Conservation (phyloP, 2,888 invertebrate genomes). For the Harmothoe impar region DNA sequence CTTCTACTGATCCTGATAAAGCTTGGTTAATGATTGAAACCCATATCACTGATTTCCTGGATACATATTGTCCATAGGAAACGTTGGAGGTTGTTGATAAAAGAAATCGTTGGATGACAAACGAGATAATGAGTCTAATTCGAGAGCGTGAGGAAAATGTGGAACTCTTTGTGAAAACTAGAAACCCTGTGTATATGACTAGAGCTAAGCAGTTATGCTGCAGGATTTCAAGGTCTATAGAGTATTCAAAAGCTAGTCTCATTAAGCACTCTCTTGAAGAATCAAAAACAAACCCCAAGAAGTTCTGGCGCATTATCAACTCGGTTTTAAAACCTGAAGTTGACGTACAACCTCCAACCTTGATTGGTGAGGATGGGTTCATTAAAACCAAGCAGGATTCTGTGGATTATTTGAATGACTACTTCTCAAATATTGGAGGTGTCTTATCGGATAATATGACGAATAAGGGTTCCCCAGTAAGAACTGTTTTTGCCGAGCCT, state of each 20-base stretch:
- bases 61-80: background rate
- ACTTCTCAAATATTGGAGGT: background rate
- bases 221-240: background rate
- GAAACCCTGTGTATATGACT: background rate
- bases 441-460: too few species aligned
- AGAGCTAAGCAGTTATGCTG: background rate
- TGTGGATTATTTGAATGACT: too few species aligned
- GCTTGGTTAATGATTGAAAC: background rate
- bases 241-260: background rate
- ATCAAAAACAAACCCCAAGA: background rate
- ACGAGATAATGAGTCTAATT: background rate
- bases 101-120: too few species aligned
- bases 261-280: background rate
- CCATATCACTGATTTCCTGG: background rate
- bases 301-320: background rate
- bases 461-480: background rate
- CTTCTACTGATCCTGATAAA: background rate
- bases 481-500: background rate
- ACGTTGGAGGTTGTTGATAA: background rate
- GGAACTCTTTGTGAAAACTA: background rate
- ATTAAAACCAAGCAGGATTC: too few species aligned
- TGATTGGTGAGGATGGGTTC: background rate
- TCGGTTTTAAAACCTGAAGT: background rate
- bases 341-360: background rate
- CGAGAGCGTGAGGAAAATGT: background rate